A percentile compares a stretch with the other conserved stretches of the same genome.
Evolutionary conservation across 2,888 invertebrate species (phyloP).

Genomic region (Sminthurides aquaticus): DNA sequence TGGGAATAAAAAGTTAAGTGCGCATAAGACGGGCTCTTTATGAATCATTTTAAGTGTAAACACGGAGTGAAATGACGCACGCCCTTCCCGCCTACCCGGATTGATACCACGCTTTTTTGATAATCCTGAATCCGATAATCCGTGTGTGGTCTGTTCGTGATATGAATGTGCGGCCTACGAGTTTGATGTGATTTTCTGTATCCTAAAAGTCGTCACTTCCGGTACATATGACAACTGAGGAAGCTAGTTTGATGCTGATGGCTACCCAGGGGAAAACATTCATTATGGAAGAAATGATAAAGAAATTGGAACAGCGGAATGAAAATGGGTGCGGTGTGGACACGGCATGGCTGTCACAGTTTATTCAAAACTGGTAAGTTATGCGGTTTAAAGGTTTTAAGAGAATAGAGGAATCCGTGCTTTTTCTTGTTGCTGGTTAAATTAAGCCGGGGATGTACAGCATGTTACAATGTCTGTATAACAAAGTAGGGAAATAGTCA

Average conservation of each 20-base stretch:
- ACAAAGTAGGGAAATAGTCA: too few relatives aligned
- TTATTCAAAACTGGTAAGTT: conserved; percentile 41
- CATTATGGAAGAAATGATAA: conserved; percentile 38
- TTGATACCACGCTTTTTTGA: too few relatives aligned
- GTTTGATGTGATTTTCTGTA: too few relatives aligned
- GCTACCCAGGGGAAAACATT: neutral
- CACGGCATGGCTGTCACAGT: conserved; percentile 39
- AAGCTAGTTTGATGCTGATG: neutral
- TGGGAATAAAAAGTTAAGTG: neutral
- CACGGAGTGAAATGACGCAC: neutral
- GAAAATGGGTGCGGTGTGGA: conserved; percentile 36
- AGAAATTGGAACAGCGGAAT: conserved; percentile 28
- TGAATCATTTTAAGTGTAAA: neutral
- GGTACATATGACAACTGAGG: neutral
- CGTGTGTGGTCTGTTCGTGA: too few relatives aligned
- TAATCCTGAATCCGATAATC: too few relatives aligned
- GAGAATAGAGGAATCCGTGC: too few relatives aligned
- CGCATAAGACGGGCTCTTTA: neutral
- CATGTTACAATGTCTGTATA: too few relatives aligned
- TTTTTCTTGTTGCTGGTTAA: too few relatives aligned
- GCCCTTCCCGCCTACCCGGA: neutral
- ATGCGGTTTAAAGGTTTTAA: neutral
- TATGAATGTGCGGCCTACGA: too few relatives aligned
- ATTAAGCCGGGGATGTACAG: too few relatives aligned
- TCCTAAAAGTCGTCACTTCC: too few relatives aligned